Evolutionary conservation across 2,797 vertebrate genomes (phyloP), one percentile per base, ranked within the genome.

Genomic region (Rallus crepitans): DNA sequence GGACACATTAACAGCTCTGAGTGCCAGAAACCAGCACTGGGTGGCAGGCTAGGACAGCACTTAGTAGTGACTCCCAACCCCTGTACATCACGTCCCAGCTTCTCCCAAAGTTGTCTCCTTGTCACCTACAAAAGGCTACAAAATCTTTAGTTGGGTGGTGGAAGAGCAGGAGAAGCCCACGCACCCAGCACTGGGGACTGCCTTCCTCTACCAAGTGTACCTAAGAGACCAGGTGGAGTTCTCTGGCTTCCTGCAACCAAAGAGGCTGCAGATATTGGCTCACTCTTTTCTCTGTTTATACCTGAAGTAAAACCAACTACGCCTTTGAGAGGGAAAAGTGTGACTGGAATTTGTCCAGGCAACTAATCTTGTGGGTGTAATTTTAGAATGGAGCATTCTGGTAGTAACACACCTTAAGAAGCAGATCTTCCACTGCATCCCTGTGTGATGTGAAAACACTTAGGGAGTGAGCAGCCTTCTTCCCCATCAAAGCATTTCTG

Each of bases 31-130:
- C 92, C 57, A 95, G 96, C 98, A 96, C 96, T 93, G 98, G 98
- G 97, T 98, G 98, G 98, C 98, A 98, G 95, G 89, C 89, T 80
- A 97, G 97, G 95, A 97, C 92, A 98, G 97, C 71, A 48, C 40
- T 94, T 97, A 94, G 47, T 28, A 75, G 35, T 73, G 83, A 70
- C 86, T 92, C n/a, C 39, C 8, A 33, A 73, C 71, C 72, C 66
- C 25, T 47, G 76, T 70, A 75, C 52, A 48, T 9, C 73, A 55
- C 85, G 65, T 81, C 65, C 8, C 33, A 19, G 48, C 75, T 87
- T 93, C 95, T 79, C 71, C 66, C 56, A 25, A 85, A 76, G 78
- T 87, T 91, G 86, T 91, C 78, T 81, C 72, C 56, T 92, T 89
- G 56, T 15, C 86, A 55, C 33, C 88, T 87, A 60, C 80, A 86